Base-by-base conservation (phyloP, 2,113 vertebrate species). In the Romanogobio albipinnatus region DNA sequence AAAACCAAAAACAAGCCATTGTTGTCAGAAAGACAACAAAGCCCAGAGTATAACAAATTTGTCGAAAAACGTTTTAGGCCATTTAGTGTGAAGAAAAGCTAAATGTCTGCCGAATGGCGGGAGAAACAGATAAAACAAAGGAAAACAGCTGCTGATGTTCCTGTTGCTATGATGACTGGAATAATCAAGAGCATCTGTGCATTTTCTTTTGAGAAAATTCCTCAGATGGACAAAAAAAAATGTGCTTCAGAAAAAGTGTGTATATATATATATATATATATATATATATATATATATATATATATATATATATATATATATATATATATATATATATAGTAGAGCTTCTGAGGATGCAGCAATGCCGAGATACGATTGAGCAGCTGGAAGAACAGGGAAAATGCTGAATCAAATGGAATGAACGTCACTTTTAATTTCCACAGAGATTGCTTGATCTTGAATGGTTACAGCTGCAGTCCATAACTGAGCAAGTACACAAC, bases 111-210 rank as follows among this genome's bases (percentile, higher is more conserved):
- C 1, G 6, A 51, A 51, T 29, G 17, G 26, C 3, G 15, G 49
- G 14, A 58, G 29, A 29, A 5, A 10, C 9, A 0, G 24, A 19
- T 10, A 22, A 66, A 81, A 22, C 3, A 66, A 59, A 9, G 4
- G 51, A 51, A 76, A 76, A 29, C 24, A 76, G 43, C 24, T 33
- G 45, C 78, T 66, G 61, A 51, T 66, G 45, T 66, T 81, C n/a
- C 24, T 22, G 61, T 81, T 49, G 43, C 43, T 59, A 81, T n/a
- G 43, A 61, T 66, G 59, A 45, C 36, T 4, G 29, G 36, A 61
- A 80, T 62, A 80, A 64, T 47, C 77, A 80, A 80, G 58, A 45
- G 13, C 58, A 47, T 62, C 39, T 29, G 22, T 19, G 9, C 17
- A 10, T 81, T 81, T 66, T 14, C 78, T 66, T 47, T 66, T 1